Evolutionary conservation across 2,113 vertebrate species (phyloP), one percentile per base, ranked within the genome.

Genomic region (Smithornis capensis): DNA sequence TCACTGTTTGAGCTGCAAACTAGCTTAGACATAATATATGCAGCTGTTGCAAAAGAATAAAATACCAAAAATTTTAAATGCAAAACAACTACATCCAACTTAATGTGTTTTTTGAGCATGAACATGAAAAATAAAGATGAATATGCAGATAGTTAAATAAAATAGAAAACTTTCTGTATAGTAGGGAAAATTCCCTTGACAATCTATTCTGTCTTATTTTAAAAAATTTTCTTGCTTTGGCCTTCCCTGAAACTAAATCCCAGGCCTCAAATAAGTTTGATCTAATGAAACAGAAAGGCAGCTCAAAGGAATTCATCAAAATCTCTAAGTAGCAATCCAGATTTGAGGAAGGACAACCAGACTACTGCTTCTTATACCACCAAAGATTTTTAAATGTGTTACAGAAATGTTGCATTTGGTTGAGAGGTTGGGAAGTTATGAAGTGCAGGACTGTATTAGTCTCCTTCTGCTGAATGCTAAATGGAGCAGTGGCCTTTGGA

Each of bases 201-300:
- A 50, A 37, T 42, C 42, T 87, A 29, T 56, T 77, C 44, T 78
- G 17, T 42, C 15, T n/a, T 88, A n/a, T 45, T 86, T 90, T 67
- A 56, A 89, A 85, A 90, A 65, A 38, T 93, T 68, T 37, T 49
- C 17, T 76, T 67, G 6, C 37, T 89, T 93, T 76, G 25, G 22
- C 19, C 88, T 69, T 76, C n/a, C 10, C 78, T 85, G 86, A 89
- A 92, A 83, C 38, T 53, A 50, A 92, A 91, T 68, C 52, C 19
- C 2, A 5, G 31, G 10, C 69, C 64, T 87, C 67, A 92, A 14
- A 81, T 68, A 94, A 84, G 33, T 45, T 87, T 2, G 11, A 59
- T 76, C 40, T 84, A 94, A 80, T 6, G 27, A 94, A 94, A 85
- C 21, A 76, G 59, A 89, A 91, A 92, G n/a, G n/a, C 18, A 76